Percentiles rank a stretch among this genome's conserved stretches.
These are phyloP conservation scores for Tenebrosternarchus preto DNA, from an alignment of 2,113 vertebrate species.

Conservation along the genomic window DNA sequence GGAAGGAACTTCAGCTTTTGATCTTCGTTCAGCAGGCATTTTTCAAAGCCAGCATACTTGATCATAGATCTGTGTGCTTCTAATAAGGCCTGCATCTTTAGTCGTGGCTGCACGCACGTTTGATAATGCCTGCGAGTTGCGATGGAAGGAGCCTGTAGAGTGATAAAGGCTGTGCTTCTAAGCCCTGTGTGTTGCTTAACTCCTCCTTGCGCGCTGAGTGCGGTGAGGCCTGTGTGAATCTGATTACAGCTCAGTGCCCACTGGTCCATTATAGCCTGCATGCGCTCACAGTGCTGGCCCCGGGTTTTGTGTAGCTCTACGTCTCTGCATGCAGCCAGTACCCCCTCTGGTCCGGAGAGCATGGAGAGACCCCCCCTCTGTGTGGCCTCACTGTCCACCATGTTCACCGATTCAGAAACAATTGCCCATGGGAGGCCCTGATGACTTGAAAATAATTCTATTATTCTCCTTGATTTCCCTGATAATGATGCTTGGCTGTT, in stretches of 20 bases:
- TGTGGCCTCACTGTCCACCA: slow-evolving; percentile 56
- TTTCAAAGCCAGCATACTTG: slow-evolving; percentile 57
- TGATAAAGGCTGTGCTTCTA: slow-evolving; percentile 52
- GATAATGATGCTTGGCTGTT: slow-evolving; percentile 69
- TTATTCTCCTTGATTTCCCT: slow-evolving; percentile 76
- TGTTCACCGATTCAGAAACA: slow-evolving; percentile 76
- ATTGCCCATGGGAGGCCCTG: slow-evolving; percentile 68
- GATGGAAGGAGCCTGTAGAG: slow-evolving; percentile 48
- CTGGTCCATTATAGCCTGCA: slow-evolving; percentile 56
- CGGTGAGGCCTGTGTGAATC: slow-evolving; percentile 57
- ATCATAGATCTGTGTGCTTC: slow-evolving; percentile 57
- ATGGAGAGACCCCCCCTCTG: not conserved
- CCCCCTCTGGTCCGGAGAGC: not conserved
- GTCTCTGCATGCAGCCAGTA: slow-evolving; percentile 60
- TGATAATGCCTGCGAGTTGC: slow-evolving; percentile 63
- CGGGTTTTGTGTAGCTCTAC: slow-evolving; percentile 69
- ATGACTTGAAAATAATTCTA: slow-evolving; percentile 76
- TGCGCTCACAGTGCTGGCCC: slow-evolving; percentile 61
- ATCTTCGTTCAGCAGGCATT: slow-evolving; percentile 33
- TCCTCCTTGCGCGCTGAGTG: slow-evolving; percentile 20
- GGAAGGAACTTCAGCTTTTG: slow-evolving; percentile 47
- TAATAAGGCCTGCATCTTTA: slow-evolving; percentile 64
- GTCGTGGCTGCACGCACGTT: slow-evolving; percentile 59
- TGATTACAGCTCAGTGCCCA: slow-evolving; percentile 64
- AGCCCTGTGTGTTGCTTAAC: slow-evolving; percentile 18